A percentile compares a stretch with the other conserved stretches of the same genome.
These are phyloP conservation scores for Hypsibius dujardini DNA, from an alignment of 1,140 invertebrate species.

Conservation along the genomic window DNA sequence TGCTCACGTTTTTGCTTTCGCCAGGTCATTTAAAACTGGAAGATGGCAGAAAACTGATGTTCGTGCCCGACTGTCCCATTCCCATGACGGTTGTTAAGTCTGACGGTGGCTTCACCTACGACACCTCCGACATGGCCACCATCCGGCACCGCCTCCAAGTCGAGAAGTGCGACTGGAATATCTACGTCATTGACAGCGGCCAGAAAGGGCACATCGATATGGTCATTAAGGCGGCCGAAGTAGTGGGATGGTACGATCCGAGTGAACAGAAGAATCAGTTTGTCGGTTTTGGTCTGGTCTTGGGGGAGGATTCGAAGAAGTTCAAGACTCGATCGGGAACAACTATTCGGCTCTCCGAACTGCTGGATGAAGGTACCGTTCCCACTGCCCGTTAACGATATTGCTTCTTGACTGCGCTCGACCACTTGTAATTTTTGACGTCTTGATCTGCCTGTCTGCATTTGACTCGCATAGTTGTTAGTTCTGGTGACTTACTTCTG, in stretches of 20 bases:
- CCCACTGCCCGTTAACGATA: too few species aligned
- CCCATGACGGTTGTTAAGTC: conserved; percentile 91
- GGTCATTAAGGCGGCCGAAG: conserved; percentile 18
- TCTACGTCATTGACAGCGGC: conserved; percentile 88
- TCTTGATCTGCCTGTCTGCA: too few species aligned
- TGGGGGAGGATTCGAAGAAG: conserved; percentile 97
- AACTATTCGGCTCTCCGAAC: conserved; percentile 66
- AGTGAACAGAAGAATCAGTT: conserved; percentile 32
- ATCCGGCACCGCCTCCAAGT: conserved; percentile 69
- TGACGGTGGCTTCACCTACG: conserved; percentile 96
- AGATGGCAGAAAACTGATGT: conserved; percentile 79
- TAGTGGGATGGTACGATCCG: conserved; percentile 49
- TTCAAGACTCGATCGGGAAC: conserved; percentile 97
- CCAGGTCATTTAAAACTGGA: conserved; percentile 32
- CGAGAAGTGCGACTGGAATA: conserved; percentile 70
- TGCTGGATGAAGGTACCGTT: conserved; percentile 71
- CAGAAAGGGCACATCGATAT: conserved; percentile 39
- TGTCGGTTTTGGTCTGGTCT: conserved; percentile 85
- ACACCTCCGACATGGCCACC: conserved; percentile 90
- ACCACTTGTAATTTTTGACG: too few species aligned
- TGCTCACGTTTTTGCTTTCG: conserved; percentile 21
- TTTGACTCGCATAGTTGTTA: too few species aligned
- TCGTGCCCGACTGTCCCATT: conserved; percentile 40
- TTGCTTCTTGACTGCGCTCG: too few species aligned
- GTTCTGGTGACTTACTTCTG: too few species aligned